A percentile compares a stretch with the other conserved stretches of the same genome.
phyloP scores from a whole-genome alignment of 2,888 invertebrate genomes.

The Mimas tiliae region DNA sequence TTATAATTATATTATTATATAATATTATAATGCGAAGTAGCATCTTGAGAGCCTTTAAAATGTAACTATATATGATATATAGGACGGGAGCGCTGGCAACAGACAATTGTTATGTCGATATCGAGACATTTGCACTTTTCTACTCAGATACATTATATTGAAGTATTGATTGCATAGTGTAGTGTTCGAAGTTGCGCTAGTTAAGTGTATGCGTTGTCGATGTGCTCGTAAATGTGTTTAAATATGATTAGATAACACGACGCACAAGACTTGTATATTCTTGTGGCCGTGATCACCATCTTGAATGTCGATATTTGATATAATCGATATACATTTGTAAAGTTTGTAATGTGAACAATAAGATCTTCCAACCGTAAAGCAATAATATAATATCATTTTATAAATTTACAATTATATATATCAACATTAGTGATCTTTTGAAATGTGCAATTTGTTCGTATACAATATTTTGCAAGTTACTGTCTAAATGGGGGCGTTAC shows the following conservation, averaged over 20 bases:
- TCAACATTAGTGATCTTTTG: constrained; percentile 47
- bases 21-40: constrained; percentile 78
- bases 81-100: constrained; percentile 66
- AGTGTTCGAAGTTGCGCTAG: constrained; percentile 30
- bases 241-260: constrained; percentile 22
- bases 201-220: constrained; percentile 31
- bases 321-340: constrained; percentile 17
- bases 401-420: constrained; percentile 48
- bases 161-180: constrained; percentile 23
- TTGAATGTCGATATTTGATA: constrained; percentile 19
- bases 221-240: constrained; percentile 25
- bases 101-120: constrained; percentile 36
- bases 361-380: constrained; percentile 70
- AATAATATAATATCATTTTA: constrained; percentile 73
- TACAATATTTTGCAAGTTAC: constrained; percentile 36
- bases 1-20: constrained; percentile 66
- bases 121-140: constrained; percentile 19
- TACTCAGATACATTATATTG: background rate
- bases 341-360: constrained; percentile 34
- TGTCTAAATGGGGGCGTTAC: constrained; percentile 39
- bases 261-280: constrained; percentile 6
- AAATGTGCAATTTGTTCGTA: constrained; percentile 38
- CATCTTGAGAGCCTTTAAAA: constrained; percentile 73
- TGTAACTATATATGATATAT: constrained; percentile 62
- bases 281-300: background rate